phyloP scores from a whole-genome alignment of 2,888 invertebrate species.

The Standfussiana lucernea region DNA sequence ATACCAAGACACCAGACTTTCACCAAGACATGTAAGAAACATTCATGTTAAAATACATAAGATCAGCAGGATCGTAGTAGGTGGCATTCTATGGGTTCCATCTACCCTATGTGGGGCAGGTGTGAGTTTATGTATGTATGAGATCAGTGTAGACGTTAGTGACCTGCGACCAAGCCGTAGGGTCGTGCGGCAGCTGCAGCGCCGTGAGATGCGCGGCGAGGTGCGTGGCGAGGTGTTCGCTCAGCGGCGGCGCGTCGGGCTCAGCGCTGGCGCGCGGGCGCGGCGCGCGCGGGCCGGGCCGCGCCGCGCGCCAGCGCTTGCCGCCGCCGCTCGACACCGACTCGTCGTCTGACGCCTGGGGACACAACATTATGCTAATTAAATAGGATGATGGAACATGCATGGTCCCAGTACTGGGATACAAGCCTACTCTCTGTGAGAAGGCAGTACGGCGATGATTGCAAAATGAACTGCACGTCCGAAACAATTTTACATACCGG shows the following conservation, averaged over 20 bases:
- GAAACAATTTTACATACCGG: constrained; percentile 71
- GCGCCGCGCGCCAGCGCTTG: constrained; percentile 80
- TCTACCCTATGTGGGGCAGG: not conserved
- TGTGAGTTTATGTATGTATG: not conserved
- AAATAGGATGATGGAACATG: not conserved
- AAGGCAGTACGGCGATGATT: not conserved
- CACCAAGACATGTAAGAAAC: too few species aligned
- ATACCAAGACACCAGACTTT: too few species aligned
- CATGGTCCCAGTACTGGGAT: not conserved
- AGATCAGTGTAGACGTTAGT: not conserved
- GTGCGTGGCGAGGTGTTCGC: constrained; percentile 59
- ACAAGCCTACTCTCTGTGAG: not conserved
- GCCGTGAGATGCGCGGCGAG: constrained; percentile 75
- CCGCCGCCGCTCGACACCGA: constrained; percentile 81
- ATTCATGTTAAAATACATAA: too few species aligned
- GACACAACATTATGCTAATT: not conserved
- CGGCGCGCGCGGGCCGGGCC: constrained; percentile 88
- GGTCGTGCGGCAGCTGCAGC: constrained; percentile 79
- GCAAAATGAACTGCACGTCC: not conserved
- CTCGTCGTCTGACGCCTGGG: constrained; percentile 85
- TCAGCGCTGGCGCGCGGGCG: constrained; percentile 61
- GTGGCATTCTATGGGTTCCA: not conserved
- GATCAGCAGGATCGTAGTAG: not conserved
- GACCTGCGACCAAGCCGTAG: constrained; percentile 82
- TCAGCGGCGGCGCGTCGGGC: constrained; percentile 92